Conservation (phyloP, 1,140 invertebrate genomes). For the Caenorhabditis remanei region DNA sequence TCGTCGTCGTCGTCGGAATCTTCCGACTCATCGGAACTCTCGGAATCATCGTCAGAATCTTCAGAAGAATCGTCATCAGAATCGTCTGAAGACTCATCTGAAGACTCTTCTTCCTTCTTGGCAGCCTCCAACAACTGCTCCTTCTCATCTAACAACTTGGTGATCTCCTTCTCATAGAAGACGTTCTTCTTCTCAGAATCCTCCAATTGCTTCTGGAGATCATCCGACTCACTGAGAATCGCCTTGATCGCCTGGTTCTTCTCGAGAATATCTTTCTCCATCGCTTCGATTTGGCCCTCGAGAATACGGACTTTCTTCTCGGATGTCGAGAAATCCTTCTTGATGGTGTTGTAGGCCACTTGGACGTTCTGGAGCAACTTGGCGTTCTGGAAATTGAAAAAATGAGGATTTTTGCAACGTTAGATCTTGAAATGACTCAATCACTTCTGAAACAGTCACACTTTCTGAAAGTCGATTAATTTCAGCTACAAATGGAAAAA, state of each 20-base stretch:
- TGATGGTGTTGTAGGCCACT: no score
- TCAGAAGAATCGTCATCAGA: neutral
- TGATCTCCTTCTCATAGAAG: neutral
- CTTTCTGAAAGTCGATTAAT: no score
- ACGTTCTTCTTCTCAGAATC: neutral
- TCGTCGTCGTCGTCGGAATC: no score
- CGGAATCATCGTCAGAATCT: neutral
- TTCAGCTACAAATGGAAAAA: no score
- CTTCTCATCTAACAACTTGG: slow-evolving; percentile 13
- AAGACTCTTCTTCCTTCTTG: neutral
- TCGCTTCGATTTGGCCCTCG: no score
- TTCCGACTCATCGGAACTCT: neutral
- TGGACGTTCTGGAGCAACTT: no score
- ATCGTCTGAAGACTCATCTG: neutral
- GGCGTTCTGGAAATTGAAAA: no score
- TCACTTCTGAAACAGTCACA: no score
- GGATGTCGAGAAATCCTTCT: no score
- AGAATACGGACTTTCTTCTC: no score
- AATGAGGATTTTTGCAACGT: no score
- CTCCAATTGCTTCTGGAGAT: neutral
- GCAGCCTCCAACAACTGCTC: neutral
- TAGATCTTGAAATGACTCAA: no score
- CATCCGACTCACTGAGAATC: neutral
- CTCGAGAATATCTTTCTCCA: neutral
- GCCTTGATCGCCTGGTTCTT: neutral